These are phyloP conservation scores for Tragelaphus oryx DNA, from an alignment of 2,797 vertebrate species.

Conservation along the genomic window DNA sequence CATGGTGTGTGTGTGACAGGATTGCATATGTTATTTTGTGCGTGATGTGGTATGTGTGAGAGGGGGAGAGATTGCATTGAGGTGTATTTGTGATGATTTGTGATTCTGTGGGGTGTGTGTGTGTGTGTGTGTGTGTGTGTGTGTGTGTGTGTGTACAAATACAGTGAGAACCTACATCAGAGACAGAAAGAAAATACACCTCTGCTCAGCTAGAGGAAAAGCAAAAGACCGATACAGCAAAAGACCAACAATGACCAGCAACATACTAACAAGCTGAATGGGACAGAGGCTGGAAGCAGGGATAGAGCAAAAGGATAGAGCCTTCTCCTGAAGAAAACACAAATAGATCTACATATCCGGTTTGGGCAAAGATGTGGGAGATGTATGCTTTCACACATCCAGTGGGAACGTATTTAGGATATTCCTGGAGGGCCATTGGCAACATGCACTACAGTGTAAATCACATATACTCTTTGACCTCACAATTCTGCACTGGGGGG, in stretches of 20 bases:
- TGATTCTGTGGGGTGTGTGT: too few relatives aligned
- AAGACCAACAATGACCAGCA: not conserved
- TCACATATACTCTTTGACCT: not conserved
- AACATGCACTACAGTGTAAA: not conserved
- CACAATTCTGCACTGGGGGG: accelerated
- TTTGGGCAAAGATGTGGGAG: not conserved
- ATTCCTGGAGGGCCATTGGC: not conserved
- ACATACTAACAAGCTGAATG: accelerated
- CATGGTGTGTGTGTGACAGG: not conserved
- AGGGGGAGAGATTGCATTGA: not conserved
- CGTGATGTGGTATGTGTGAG: not conserved
- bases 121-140: not conserved
- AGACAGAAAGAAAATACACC: not conserved
- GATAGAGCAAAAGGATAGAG: not conserved
- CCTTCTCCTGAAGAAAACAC: not conserved
- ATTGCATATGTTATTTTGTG: not conserved
- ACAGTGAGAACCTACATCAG: not conserved
- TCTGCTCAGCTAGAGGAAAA: not conserved
- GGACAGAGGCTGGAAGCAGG: not conserved
- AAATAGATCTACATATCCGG: not conserved
- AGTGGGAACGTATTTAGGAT: not conserved
- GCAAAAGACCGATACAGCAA: not conserved
- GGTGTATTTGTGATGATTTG: not conserved
- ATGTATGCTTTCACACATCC: not conserved
- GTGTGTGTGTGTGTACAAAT: not conserved